These are phyloP conservation scores for Sebastolobus altivelis DNA, from an alignment of 2,797 vertebrate genomes.

Conservation along the genomic window DNA sequence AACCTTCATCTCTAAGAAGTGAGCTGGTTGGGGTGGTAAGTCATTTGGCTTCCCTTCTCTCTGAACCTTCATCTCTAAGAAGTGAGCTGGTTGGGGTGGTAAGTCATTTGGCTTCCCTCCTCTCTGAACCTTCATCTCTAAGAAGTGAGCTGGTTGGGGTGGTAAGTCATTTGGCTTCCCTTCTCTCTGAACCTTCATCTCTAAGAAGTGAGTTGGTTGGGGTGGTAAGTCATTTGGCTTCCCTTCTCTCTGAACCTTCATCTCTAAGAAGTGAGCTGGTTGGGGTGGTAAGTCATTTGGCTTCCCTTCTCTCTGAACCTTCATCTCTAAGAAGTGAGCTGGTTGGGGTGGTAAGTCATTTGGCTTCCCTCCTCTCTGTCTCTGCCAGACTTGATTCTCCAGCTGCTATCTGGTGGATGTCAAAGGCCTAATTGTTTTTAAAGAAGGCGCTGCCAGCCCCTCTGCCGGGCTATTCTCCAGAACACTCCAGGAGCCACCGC, in stretches of 20 bases:
- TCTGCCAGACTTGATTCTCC: constrained; percentile 40
- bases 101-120: background rate
- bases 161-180: constrained; percentile 20
- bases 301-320: background rate
- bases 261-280: constrained; percentile 3
- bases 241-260: background rate
- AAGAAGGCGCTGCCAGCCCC: constrained; percentile 47
- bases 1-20: too few species aligned
- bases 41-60: too few species aligned
- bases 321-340: background rate
- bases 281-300: constrained; percentile 24
- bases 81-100: too few species aligned
- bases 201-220: background rate
- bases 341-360: constrained; percentile 23
- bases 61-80: too few species aligned
- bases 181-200: constrained; percentile 9
- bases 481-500: constrained; percentile 65
- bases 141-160: background rate
- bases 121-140: constrained; percentile 9
- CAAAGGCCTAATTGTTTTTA: constrained; percentile 74
- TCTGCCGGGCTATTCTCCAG: constrained; percentile 56
- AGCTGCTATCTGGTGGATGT: constrained; percentile 59
- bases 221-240: constrained; percentile 24
- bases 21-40: too few species aligned
- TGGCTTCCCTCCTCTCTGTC: constrained; percentile 26